A percentile compares a stretch with the other conserved stretches of the same genome.
These are phyloP conservation scores for Leucoma salicis DNA, from an alignment of 2,888 invertebrate species.

Conservation along the genomic window DNA sequence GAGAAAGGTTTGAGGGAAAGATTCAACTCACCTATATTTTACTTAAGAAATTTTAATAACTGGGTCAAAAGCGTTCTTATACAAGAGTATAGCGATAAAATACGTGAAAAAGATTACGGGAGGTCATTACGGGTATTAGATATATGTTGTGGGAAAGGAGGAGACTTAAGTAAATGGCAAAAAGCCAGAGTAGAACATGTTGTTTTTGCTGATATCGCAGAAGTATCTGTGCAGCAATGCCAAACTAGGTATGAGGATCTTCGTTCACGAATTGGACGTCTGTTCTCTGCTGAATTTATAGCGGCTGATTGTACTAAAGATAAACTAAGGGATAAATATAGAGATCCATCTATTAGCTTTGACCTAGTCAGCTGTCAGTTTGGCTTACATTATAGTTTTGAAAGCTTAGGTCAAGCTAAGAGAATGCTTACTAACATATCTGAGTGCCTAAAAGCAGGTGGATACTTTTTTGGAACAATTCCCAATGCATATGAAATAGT, in stretches of 20 bases:
- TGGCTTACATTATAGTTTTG: slow-evolving; percentile 98
- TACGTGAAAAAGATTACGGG: slow-evolving; percentile 86
- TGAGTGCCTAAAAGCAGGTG: slow-evolving; percentile 93
- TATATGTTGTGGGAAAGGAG: slow-evolving; percentile 99
- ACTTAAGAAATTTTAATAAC: slow-evolving; percentile 98
- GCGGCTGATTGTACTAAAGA: slow-evolving; percentile 95
- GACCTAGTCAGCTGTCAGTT: slow-evolving; percentile 98
- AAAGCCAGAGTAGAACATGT: slow-evolving; percentile 91
- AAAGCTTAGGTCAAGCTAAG: slow-evolving; percentile 92
- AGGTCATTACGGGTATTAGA: slow-evolving; percentile 90
- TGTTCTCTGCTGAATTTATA: slow-evolving; percentile 94
- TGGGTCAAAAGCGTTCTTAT: slow-evolving; percentile 99
- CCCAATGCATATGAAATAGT: slow-evolving; percentile 97
- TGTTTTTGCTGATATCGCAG: slow-evolving; percentile 96
- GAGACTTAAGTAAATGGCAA: slow-evolving; percentile 98
- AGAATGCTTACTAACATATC: slow-evolving; percentile 96
- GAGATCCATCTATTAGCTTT: slow-evolving; percentile 89
- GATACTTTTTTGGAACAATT: slow-evolving; percentile 98
- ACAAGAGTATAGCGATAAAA: slow-evolving; percentile 88
- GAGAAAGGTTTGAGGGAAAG: slow-evolving; percentile 91
- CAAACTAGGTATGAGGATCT: slow-evolving; percentile 90
- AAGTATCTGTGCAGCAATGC: slow-evolving; percentile 95
- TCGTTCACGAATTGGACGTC: slow-evolving; percentile 61
- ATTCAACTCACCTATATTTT: slow-evolving; percentile 94
- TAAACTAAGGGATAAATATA: slow-evolving; percentile 88